A percentile compares a stretch with the other conserved stretches of the same genome.
phyloP scores from a whole-genome alignment of 2,888 invertebrate species.

The Oligia fasciuncula region DNA sequence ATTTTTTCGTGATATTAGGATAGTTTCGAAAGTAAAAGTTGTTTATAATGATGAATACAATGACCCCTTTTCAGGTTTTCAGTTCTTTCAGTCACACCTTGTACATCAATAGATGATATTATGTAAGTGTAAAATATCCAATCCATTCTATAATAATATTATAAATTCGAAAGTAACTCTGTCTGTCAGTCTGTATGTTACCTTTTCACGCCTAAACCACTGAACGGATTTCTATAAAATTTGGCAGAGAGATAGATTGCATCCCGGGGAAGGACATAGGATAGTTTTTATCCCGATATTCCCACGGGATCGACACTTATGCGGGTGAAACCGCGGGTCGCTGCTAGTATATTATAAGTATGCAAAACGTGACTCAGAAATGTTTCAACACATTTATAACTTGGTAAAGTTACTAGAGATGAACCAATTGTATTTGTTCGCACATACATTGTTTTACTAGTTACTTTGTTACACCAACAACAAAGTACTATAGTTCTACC shows the following conservation, averaged over 20 bases:
- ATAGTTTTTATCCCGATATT: too few relatives aligned
- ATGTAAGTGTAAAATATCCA: background rate
- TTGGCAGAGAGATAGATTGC: too few relatives aligned
- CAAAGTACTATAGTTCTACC: constrained; percentile 29
- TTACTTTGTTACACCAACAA: constrained; percentile 27
- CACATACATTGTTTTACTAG: background rate
- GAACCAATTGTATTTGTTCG: background rate
- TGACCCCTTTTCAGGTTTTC: background rate
- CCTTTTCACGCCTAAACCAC: too few relatives aligned
- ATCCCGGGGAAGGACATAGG: too few relatives aligned
- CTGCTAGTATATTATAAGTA: background rate
- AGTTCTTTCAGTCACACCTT: background rate
- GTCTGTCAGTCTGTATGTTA: too few relatives aligned
- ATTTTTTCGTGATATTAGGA: background rate
- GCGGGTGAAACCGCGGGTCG: too few relatives aligned
- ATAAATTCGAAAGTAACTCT: too few relatives aligned
- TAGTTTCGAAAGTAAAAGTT: too few relatives aligned
- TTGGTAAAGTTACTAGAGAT: background rate
- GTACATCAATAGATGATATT: background rate
- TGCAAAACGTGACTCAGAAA: background rate
- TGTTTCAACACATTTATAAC: constrained; percentile 4
- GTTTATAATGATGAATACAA: background rate
- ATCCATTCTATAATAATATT: too few relatives aligned
- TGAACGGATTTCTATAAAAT: too few relatives aligned
- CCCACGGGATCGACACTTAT: too few relatives aligned